These are phyloP conservation scores for Agrochola lota DNA, from an alignment of 2,888 invertebrate genomes.

Conservation along the genomic window DNA sequence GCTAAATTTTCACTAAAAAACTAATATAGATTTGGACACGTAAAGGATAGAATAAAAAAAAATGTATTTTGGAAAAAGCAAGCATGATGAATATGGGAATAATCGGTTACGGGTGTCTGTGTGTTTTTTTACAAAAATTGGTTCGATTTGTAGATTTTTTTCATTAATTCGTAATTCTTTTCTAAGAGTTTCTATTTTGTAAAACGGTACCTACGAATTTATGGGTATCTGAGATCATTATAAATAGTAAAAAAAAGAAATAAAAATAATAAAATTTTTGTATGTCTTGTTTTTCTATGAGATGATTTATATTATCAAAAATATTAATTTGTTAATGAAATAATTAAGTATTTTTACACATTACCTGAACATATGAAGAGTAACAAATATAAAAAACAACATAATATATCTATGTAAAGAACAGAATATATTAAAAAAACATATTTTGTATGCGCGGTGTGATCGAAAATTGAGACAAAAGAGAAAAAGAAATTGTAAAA, in stretches of 20 bases:
- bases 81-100: conserved; percentile 77
- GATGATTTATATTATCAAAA: conserved; percentile 86
- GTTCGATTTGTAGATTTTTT: conserved; percentile 63
- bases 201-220: conserved; percentile 79
- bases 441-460: conserved; percentile 82
- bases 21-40: conserved; percentile 88
- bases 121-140: conserved; percentile 66
- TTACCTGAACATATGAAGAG: conserved; percentile 87
- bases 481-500: conserved; percentile 38
- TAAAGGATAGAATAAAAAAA: conserved; percentile 80
- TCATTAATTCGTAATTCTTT: conserved; percentile 67
- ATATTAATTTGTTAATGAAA: conserved; percentile 87
- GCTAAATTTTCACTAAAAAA: conserved; percentile 90
- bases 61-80: conserved; percentile 78
- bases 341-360: conserved; percentile 90
- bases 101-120: conserved; percentile 70
- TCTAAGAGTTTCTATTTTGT: conserved; percentile 86
- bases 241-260: conserved; percentile 70
- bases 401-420: conserved; percentile 84
- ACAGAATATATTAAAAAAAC: conserved; percentile 85
- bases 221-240: conserved; percentile 77
- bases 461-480: conserved; percentile 71
- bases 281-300: conserved; percentile 87
- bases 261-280: conserved; percentile 79
- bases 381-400: conserved; percentile 78